Conservation (phyloP, 2,888 invertebrate genomes). For the Calephelis perditalis region DNA sequence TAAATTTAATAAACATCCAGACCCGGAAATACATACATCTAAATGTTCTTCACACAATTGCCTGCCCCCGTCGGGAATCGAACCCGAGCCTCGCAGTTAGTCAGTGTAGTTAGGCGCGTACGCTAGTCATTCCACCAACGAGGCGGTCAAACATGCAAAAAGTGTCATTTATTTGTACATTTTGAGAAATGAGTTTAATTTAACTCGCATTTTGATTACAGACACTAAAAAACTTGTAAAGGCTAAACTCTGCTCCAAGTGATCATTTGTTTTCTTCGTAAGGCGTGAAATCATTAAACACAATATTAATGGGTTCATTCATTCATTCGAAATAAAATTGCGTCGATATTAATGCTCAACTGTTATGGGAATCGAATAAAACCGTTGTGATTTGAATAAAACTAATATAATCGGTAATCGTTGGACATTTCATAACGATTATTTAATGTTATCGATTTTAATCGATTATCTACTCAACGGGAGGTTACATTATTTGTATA, state of each 20-base stretch:
- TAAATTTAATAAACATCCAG: no score
- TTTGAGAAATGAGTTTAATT: no score
- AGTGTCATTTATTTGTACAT: no score
- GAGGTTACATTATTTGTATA: conserved; percentile 7
- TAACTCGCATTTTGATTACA: not conserved
- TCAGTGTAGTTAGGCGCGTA: no score
- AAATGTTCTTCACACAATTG: no score
- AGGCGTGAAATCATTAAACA: not conserved
- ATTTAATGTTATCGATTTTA: conserved; percentile 20
- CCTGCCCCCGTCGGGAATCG: no score
- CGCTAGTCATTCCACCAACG: no score
- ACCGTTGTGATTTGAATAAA: conserved; percentile 8
- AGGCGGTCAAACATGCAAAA: no score
- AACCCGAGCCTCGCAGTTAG: no score
- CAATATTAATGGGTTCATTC: conserved; percentile 6
- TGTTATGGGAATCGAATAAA: conserved; percentile 9
- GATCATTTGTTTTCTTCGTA: not conserved
- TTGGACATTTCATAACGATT: conserved; percentile 10
- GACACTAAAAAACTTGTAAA: not conserved
- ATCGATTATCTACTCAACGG: conserved; percentile 25
- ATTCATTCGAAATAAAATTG: conserved; percentile 4
- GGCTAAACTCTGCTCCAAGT: not conserved
- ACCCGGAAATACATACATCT: no score
- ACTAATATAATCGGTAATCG: conserved; percentile 8
- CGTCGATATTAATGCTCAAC: conserved; percentile 3